Evolutionary conservation across 2,888 invertebrate genomes (phyloP), one percentile per base, ranked within the genome.

Genomic region (Crossocerus cetratus): DNA sequence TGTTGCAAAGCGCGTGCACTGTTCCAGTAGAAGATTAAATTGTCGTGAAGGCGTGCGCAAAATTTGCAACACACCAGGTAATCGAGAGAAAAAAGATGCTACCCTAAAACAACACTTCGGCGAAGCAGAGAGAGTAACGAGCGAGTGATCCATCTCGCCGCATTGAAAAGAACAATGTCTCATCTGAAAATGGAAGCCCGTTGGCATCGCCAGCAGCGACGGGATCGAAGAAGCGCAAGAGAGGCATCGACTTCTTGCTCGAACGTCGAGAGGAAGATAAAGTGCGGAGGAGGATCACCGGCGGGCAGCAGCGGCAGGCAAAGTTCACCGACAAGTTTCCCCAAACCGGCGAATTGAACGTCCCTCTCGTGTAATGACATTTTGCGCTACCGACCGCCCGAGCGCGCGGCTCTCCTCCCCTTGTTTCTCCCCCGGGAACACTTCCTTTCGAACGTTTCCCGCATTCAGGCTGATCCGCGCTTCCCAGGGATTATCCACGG

Each of bases 291-390:
- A 32, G 44, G 14, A 21, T 68, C 71, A 62, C 57, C 64, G 59
- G 66, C 60, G 70, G n/a, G 75, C 69, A 78, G 75, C 73, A 66
- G 66, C 77, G 64, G 32, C 32, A 32, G 32, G 49, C 16, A 16
- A 69, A 76, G 73, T 78, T 79, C 73, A 69, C 60, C 64, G 73
- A 66, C 68, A 61, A 45, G 53, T 8, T 58, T 43, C 55, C 54
- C 60, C 32, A 32, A 32, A 32, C 42, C 72, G 74, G 69, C 77
- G 72, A 62, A 57, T 72, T 66, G 61, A 53, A 68, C 75, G 63
- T 63, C 16, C 49, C 49, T 49, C 16, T 72, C 75, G 68, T 75
- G 78, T 84, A 86, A 86, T 86, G 85, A 85, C 84, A 86, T 86
- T 85, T 82, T 80, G 59, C 75, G 59, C 69, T 68, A 77, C 74